These are phyloP conservation scores for Corvus moneduloides DNA, from an alignment of 2,113 vertebrate species.

Conservation along the genomic window DNA sequence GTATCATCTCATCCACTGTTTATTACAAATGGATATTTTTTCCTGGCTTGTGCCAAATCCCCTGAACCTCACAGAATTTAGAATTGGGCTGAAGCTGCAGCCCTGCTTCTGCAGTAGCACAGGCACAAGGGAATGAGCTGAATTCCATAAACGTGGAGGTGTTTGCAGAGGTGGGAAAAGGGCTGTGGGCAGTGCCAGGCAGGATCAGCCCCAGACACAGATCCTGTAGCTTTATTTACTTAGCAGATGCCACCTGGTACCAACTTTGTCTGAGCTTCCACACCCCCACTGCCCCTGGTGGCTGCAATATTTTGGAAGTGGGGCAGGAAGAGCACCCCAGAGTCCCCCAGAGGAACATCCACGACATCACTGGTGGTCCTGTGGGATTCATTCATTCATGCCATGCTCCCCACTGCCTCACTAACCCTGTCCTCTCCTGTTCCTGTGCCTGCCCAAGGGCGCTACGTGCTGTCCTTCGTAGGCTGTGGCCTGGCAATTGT, in stretches of 20 bases:
- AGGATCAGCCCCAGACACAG: background rate
- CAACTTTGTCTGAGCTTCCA: background rate
- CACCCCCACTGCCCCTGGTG: background rate
- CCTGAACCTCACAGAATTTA: background rate
- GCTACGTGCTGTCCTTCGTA: constrained; percentile 84
- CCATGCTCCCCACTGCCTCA: background rate
- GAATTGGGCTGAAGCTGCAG: background rate
- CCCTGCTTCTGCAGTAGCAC: background rate
- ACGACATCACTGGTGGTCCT: background rate
- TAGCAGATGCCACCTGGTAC: background rate
- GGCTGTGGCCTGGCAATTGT: constrained; percentile 85
- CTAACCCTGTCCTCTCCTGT: constrained; percentile 26
- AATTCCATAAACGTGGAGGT: background rate
- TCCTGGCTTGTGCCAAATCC: background rate
- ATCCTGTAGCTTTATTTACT: background rate
- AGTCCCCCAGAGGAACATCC: background rate
- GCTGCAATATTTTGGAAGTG: background rate
- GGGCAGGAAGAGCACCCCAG: background rate
- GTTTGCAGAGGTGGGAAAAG: background rate
- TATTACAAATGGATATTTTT: background rate
- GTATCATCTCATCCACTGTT: background rate
- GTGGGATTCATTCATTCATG: background rate
- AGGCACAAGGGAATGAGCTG: background rate
- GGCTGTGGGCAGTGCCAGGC: background rate
- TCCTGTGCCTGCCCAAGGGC: constrained; percentile 72